Percentiles rank a stretch among this genome's conserved stretches.
Conservation (phyloP, 2,113 vertebrate genomes). For the Alligator sinensis region DNA sequence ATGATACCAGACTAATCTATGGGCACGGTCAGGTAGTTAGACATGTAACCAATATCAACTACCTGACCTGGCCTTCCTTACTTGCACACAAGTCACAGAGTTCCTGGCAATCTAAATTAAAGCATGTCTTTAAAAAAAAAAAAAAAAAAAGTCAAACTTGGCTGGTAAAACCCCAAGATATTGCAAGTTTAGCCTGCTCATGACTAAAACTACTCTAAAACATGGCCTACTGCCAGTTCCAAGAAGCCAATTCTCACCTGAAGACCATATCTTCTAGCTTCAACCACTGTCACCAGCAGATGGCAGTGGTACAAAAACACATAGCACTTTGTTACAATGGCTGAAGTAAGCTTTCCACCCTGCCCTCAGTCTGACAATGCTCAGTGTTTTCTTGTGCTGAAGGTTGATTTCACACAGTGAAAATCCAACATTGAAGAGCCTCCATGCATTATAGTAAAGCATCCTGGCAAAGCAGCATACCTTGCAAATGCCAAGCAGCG, state of each 20-base stretch:
- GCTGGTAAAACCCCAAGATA: too few species aligned
- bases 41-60: not conserved
- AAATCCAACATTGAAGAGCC: not conserved
- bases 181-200: too few species aligned
- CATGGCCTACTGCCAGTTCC: too few species aligned
- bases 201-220: too few species aligned
- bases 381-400: not conserved
- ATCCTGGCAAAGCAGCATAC: not conserved
- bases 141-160: too few species aligned
- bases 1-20: not conserved
- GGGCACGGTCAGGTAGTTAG: not conserved
- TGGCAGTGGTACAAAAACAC: not conserved
- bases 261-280: too few species aligned
- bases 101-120: too few species aligned
- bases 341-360: not conserved
- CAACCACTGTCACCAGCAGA: not conserved
- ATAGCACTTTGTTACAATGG: not conserved
- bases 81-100: too few species aligned
- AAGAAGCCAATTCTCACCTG: too few species aligned
- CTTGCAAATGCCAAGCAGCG: slow-evolving; percentile 9
- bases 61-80: too few species aligned
- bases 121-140: too few species aligned
- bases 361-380: not conserved
- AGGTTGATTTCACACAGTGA: not conserved
- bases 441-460: not conserved